phyloP scores from a whole-genome alignment of 1,140 invertebrate genomes.

The Drosophila pandora region DNA sequence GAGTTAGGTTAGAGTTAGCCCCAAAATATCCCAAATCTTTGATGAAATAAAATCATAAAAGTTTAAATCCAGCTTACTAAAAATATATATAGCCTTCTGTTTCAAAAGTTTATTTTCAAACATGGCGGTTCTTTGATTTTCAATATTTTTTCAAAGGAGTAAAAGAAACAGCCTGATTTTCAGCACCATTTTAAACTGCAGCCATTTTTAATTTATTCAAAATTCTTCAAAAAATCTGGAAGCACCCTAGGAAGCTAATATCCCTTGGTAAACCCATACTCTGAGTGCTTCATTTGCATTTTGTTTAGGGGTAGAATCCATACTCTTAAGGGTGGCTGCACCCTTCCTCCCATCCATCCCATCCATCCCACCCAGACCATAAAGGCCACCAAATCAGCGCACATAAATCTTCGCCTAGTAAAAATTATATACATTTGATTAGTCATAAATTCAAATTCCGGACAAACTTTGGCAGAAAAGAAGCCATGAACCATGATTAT shows the following conservation, averaged over 20 bases:
- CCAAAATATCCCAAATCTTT: too few species aligned
- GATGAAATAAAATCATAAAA: too few species aligned
- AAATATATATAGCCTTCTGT: too few species aligned
- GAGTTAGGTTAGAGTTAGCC: too few species aligned
- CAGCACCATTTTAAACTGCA: constrained; percentile 20
- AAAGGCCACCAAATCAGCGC: constrained; percentile 48
- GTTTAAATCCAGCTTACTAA: too few species aligned
- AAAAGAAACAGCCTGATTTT: background rate
- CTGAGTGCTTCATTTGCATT: constrained; percentile 57
- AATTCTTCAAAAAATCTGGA: background rate
- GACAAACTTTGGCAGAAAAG: constrained; percentile 30
- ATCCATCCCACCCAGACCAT: background rate
- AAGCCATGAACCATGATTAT: constrained; percentile 50
- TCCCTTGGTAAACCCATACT: constrained; percentile 19
- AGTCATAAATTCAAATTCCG: constrained; percentile 63
- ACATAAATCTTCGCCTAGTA: constrained; percentile 69
- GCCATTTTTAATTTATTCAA: constrained; percentile 36
- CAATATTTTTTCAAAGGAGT: background rate
- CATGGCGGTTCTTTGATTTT: constrained; percentile 22
- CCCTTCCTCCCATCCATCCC: background rate
- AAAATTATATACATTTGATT: constrained; percentile 74
- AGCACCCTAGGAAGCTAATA: constrained; percentile 5
- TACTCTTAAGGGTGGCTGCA: constrained; percentile 29
- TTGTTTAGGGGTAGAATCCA: constrained; percentile 55
- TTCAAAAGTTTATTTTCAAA: background rate